Evolutionary conservation across 2,888 invertebrate genomes (phyloP).

Genomic region (Polydrusus pterygomalis): DNA sequence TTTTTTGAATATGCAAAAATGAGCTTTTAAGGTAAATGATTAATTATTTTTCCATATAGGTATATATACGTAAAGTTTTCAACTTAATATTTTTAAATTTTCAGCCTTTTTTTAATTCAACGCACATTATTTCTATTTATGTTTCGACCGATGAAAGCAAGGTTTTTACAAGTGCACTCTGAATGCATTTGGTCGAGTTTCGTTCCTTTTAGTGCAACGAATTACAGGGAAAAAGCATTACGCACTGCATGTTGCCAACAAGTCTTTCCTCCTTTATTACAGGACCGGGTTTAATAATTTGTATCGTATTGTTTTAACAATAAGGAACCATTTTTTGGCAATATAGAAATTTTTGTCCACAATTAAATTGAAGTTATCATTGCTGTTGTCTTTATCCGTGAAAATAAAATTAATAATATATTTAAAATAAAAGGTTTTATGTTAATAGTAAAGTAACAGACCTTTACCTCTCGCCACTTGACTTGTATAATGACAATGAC

Average conservation of each 20-base stretch:
- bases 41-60: constrained; percentile 40
- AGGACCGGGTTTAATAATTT: constrained; percentile 12
- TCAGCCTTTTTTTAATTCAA: constrained; percentile 48
- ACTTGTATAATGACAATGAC: no score
- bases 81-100: constrained; percentile 32
- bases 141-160: constrained; percentile 43
- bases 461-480: no score
- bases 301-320: no score
- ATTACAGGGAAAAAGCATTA: constrained; percentile 58
- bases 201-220: constrained; percentile 54
- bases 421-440: no score
- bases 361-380: no score
- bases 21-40: constrained; percentile 44
- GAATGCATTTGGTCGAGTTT: constrained; percentile 52
- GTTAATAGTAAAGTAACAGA: no score
- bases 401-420: no score
- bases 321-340: no score
- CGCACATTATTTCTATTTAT: constrained; percentile 50
- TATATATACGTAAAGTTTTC: constrained; percentile 12
- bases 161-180: constrained; percentile 53
- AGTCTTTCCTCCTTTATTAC: constrained; percentile 14
- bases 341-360: no score
- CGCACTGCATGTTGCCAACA: constrained; percentile 50
- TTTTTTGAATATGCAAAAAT: constrained; percentile 28
- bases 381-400: no score